Evolutionary conservation across 2,113 vertebrate genomes (phyloP), one percentile per base, ranked within the genome.

Genomic region (Potamarius usumacintae): DNA sequence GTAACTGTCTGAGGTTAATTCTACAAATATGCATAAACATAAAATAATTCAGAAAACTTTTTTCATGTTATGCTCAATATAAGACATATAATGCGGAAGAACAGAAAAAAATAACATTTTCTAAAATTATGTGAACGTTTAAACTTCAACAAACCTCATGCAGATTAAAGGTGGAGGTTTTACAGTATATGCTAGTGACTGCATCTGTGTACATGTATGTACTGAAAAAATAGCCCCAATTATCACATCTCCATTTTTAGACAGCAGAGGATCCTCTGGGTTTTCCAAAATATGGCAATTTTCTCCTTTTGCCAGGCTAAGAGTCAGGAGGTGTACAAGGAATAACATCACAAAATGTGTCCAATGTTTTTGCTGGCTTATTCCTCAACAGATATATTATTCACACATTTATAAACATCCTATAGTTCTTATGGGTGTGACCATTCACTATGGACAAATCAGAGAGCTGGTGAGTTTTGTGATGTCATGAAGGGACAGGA

Each of bases 151-250:
- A 88, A 92, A 96, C 95, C 94, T 94, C n/a, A 92, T 94, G 87
- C 95, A 95, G 2, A 18, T 87, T 10, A 94, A 88, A 58, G 82
- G 87, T 79, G 86, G 69, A 55, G 94, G 94, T 86, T 91, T 93
- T 77, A 91, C 92, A 86, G 85, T 93, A 78, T 94, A 95, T 63
- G 86, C 86, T 69, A 92, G 82, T 50, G 62, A 34, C 63, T 91
- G 93, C 48, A 90, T 85, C 55, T 88, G 92, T 74, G 94, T 91
- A 91, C 92, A 89, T 88, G 94, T 94, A 89, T 93, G 94, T 63
- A 96, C 93, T 34, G 95, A 94, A 91, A 96, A 96, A 1, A 92
- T 91, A 89, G 93, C 95, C 7, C 95, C 95, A 5, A 96, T 94
- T 9, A 88, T 92, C 27, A 96, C 86, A 34, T 95, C 93, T 83